phyloP scores from a whole-genome alignment of 2,797 vertebrate genomes.

The Pipistrellus pygmaeus region DNA sequence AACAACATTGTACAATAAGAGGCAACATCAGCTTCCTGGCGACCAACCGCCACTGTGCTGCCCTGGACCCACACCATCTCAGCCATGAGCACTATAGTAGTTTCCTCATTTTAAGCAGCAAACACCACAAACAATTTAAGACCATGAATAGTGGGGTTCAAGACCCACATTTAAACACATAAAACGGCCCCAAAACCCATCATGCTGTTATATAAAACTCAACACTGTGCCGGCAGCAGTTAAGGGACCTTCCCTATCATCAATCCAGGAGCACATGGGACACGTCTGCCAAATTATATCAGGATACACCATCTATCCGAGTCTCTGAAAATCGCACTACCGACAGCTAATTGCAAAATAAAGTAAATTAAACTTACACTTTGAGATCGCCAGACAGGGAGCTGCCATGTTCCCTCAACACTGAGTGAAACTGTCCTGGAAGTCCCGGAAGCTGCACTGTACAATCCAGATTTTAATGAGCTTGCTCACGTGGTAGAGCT shows the following conservation, averaged over 20 bases:
- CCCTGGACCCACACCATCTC: background rate
- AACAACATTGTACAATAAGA: background rate
- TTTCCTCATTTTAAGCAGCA: background rate
- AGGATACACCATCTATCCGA: background rate
- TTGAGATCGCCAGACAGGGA: background rate
- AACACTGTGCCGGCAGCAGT: accelerated
- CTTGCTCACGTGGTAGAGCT: background rate
- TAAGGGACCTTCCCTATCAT: background rate
- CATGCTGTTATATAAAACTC: background rate
- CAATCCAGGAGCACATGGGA: background rate
- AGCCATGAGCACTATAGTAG: background rate
- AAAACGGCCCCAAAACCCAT: background rate
- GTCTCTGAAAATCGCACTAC: background rate
- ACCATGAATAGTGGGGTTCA: too few species aligned
- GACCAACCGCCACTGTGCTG: background rate
- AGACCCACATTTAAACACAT: background rate
- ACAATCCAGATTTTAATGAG: background rate
- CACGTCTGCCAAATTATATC: background rate
- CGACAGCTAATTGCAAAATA: background rate
- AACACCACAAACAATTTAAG: background rate
- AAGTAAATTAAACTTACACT: background rate
- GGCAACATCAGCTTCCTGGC: background rate
- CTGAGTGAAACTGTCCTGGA: accelerated
- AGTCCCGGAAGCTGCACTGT: background rate
- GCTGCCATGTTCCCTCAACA: background rate